Evolutionary conservation across 2,797 vertebrate species (phyloP), one percentile per base, ranked within the genome.

Genomic region (Esox lucius): DNA sequence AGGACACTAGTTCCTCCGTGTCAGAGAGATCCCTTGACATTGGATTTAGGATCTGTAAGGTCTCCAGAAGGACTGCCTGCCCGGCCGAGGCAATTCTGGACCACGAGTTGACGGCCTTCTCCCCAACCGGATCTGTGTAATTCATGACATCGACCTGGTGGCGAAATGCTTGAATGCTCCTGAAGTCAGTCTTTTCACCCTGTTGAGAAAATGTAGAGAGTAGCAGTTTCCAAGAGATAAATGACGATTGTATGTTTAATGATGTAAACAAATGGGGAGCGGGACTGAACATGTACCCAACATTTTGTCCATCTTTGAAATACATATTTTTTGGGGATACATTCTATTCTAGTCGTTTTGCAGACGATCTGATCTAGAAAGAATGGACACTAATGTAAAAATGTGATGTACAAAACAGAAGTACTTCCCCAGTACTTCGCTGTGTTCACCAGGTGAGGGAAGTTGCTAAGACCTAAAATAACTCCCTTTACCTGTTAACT

Each of bases 81-180:
- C 98, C 98, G 11, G 96, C 96, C 8, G 97, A 94, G 33, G 95
- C 94, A 84, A 98, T 95, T 85, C 98, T 93, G 0, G 96, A 97
- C 98, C 98, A 99, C 80, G 97, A 97, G 89, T 98, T 95, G 72
- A 99, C 93, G 39, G 96, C 97, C 91, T 94, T 95, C 87, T 97
- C 96, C 91, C 91, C 96, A 90, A 92, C 39, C 46, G 56, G 42
- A 11, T 51, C 73, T 35, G 24, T 71, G 9, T 24, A 24, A 59
- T 51, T 64, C 68, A 68, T 72, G 78, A 62, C 70, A 53, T 67
- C 51, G 39, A 51, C 70, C 8, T 39, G 22, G 33, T 13, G 70
- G 22, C 42, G 39, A 42, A 31, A n/a, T 17, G 42, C 39, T 48
- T 26, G 42, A 16, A 15, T 11, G 65, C 31, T 68, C 28, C 70